A percentile compares a stretch with the other conserved stretches of the same genome.
These are phyloP conservation scores for Trinectes maculatus DNA, from an alignment of 2,113 vertebrate genomes.

Conservation along the genomic window DNA sequence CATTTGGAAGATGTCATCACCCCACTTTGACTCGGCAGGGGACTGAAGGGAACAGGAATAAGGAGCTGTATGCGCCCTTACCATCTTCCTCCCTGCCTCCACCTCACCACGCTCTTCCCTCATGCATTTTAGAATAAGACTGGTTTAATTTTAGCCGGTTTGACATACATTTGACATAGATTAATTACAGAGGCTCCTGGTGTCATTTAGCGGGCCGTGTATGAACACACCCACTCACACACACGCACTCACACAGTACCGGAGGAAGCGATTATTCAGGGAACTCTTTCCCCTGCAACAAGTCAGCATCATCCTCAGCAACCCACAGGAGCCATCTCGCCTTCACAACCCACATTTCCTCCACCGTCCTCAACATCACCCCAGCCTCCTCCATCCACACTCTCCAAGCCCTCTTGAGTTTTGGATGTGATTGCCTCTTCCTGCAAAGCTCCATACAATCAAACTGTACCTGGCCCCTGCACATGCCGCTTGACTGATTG, in stretches of 20 bases:
- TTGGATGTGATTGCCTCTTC: conserved; percentile 55
- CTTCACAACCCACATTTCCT: neutral
- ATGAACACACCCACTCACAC: neutral
- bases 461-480: conserved; percentile 48
- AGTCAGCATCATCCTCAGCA: conserved; percentile 5
- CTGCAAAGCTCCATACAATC: conserved; percentile 47
- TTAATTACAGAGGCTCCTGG: conserved; percentile 60
- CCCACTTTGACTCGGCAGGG: conserved; percentile 24
- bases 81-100: neutral
- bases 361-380: conserved; percentile 10
- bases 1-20: conserved; percentile 14
- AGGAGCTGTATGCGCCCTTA: neutral
- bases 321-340: neutral
- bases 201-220: conserved; percentile 19
- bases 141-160: conserved; percentile 58
- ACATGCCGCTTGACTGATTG: conserved; percentile 55
- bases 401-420: conserved; percentile 36
- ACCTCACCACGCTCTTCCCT: conserved; percentile 1
- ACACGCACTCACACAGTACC: neutral
- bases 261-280: conserved; percentile 35
- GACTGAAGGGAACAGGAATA: conserved; percentile 38
- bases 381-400: conserved; percentile 15
- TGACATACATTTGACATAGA: conserved; percentile 53
- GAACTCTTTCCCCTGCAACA: neutral
- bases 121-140: conserved; percentile 22